phyloP scores from a whole-genome alignment of 1,140 invertebrate species.

The Epicauta chinensis region DNA sequence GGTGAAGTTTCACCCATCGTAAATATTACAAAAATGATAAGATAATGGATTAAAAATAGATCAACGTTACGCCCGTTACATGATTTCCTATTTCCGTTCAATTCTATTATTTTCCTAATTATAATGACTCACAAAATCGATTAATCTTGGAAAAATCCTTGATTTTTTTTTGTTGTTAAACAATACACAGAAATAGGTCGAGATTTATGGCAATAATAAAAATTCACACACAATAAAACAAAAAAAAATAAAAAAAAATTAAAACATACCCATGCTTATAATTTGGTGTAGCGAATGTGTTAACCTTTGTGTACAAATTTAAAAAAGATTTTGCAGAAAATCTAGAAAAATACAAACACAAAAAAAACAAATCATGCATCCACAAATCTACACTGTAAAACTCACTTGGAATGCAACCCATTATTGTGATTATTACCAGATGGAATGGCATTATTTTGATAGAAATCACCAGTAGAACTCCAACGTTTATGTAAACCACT shows the following conservation, averaged over 20 bases:
- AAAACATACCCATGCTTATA: constrained; percentile 58
- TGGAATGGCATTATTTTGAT: constrained; percentile 30
- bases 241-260: constrained; percentile 23
- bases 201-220: too few species aligned
- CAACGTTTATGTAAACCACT: constrained; percentile 61
- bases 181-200: too few species aligned
- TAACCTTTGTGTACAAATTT: constrained; percentile 54
- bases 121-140: too few species aligned
- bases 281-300: constrained; percentile 48
- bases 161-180: too few species aligned
- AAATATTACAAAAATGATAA: too few species aligned
- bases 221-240: constrained; percentile 8
- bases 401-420: constrained; percentile 38
- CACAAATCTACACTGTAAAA: background rate
- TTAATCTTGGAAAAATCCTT: too few species aligned
- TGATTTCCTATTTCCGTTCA: too few species aligned
- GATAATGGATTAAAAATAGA: too few species aligned
- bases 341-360: constrained; percentile 47
- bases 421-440: background rate
- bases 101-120: too few species aligned
- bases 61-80: too few species aligned
- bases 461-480: constrained; percentile 77
- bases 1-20: too few species aligned
- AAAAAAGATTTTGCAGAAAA: constrained; percentile 57
- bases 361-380: constrained; percentile 29